Evolutionary conservation across 92 coral and sea anemone species (phyloP).

Genomic region (Zoanthus solanderi): DNA sequence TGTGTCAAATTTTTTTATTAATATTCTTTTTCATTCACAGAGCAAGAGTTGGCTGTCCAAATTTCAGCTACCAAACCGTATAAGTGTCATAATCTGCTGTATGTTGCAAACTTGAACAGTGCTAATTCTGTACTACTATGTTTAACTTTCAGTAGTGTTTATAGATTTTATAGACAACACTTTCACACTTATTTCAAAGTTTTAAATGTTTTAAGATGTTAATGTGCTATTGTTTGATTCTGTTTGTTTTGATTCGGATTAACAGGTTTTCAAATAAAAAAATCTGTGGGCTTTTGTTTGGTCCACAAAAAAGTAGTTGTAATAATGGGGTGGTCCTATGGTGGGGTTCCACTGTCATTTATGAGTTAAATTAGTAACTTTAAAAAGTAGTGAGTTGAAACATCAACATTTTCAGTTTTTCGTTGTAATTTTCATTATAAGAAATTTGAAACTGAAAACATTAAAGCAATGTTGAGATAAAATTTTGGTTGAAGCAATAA

Average conservation of each 20-base stretch:
- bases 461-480: too few relatives aligned
- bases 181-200: not conserved
- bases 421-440: too few relatives aligned
- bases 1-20: not conserved
- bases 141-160: not conserved
- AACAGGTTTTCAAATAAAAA: too few relatives aligned
- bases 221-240: too few relatives aligned
- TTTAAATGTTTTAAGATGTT: not conserved
- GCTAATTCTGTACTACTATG: not conserved
- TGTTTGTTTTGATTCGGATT: too few relatives aligned
- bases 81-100: constrained; percentile 37
- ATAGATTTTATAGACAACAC: not conserved
- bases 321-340: too few relatives aligned
- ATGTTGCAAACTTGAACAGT: constrained; percentile 30
- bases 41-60: constrained; percentile 33
- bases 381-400: not conserved
- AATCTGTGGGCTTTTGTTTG: too few relatives aligned
- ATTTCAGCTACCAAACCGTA: constrained; percentile 29
- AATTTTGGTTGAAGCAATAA: too few relatives aligned
- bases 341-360: not conserved
- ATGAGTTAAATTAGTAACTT: not conserved
- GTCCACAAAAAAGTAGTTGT: too few relatives aligned
- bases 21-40: constrained; percentile 15
- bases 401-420: not conserved
- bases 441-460: too few relatives aligned